phyloP scores from a whole-genome alignment of 2,888 invertebrate genomes.

The Agonopterix alstromeriana region DNA sequence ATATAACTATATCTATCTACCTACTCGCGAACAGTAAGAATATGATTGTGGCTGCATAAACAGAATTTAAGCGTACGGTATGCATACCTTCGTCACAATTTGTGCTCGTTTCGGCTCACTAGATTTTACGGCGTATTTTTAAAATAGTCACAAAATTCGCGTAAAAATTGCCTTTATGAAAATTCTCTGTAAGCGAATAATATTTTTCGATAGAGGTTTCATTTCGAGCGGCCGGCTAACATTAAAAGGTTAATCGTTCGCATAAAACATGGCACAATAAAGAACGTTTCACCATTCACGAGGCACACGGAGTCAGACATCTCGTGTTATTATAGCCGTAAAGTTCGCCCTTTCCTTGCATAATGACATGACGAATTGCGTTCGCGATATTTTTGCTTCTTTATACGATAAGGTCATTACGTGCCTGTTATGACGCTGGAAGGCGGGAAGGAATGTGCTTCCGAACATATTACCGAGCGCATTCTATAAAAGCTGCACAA shows the following conservation, averaged over 20 bases:
- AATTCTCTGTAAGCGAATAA: conserved; percentile 2
- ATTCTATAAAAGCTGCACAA: neutral
- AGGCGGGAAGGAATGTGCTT: conserved; percentile 32
- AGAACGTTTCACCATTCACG: conserved; percentile 67
- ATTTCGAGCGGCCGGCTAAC: conserved; percentile 52
- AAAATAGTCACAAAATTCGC: neutral
- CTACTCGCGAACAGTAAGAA: no score
- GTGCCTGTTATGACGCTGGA: conserved; percentile 48
- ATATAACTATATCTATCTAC: no score
- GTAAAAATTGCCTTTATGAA: neutral
- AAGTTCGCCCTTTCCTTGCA: conserved; percentile 75
- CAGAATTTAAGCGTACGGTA: no score
- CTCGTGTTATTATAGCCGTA: conserved; percentile 75
- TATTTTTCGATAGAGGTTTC: conserved; percentile 34
- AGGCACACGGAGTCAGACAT: conserved; percentile 67
- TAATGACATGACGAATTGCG: conserved; percentile 76
- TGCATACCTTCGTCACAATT: no score
- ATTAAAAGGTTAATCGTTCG: conserved; percentile 75
- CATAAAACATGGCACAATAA: conserved; percentile 73
- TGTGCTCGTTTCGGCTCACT: no score
- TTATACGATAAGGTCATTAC: conserved; percentile 68
- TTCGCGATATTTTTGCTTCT: conserved; percentile 71
- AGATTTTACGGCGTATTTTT: neutral
- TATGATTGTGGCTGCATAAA: no score
- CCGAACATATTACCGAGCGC: conserved; percentile 20